Conservation (phyloP, 2,113 vertebrate genomes). For the human region DNA sequence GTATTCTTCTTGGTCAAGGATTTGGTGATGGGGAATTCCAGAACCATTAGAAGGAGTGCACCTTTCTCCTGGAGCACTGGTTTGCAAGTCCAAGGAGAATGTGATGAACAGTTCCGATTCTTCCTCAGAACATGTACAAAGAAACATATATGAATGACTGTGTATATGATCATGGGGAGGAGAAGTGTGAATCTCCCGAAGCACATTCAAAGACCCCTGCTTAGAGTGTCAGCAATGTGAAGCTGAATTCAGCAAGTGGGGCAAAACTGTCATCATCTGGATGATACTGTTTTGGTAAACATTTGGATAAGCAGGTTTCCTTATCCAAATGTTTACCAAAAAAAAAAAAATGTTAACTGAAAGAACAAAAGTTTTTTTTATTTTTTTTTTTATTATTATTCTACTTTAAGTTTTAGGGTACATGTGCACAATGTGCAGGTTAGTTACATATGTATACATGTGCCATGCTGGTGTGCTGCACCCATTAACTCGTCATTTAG, state of each 20-base stretch:
- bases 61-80: not conserved
- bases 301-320: not conserved
- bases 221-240: not conserved
- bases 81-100: not conserved
- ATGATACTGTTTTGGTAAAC: no score
- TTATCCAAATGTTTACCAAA: not conserved
- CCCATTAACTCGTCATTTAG: no score
- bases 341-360: not conserved
- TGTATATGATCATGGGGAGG: not conserved
- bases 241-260: not conserved
- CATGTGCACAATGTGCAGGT: no score
- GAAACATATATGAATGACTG: not conserved
- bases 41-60: not conserved
- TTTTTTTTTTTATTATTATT: no score
- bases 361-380: no score
- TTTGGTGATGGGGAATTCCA: slow-evolving; percentile 14
- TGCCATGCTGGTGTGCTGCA: no score
- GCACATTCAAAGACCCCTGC: not conserved
- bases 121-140: not conserved
- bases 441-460: no score
- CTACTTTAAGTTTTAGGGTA: no score
- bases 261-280: not conserved
- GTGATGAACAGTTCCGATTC: not conserved
- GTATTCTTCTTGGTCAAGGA: slow-evolving; percentile 37
- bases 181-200: not conserved